Base-by-base conservation (phyloP, 2,888 invertebrate genomes). In the Melolontha melolontha region DNA sequence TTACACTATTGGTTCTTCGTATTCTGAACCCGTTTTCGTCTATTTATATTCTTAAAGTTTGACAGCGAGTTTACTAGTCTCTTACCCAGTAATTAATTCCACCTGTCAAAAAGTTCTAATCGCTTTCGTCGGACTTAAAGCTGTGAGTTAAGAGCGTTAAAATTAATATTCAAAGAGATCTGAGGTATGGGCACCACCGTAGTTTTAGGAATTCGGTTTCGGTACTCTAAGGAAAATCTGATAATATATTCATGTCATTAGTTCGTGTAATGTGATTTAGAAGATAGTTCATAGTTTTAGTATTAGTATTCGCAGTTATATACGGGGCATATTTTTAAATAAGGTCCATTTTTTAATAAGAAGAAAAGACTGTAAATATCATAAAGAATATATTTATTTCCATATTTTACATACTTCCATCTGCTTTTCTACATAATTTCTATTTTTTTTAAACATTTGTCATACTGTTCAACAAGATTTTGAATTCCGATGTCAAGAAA, bases 91-190 rank as follows among this genome's bases (percentile, higher is more conserved):
- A 73, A 75, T 74, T 75, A 75, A 75, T 75, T 75, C 72, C 71
- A 71, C 73, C 73, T 75, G 75, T 74, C 74, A 73, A 71, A 73
- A 75, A 74, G 68, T 75, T 75, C 66, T 74, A 73, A 75, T 73
- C 72, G 72, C 70, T 69, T 70, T 69, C 73, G 73, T 71, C 68
- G 66, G 70, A 70, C 70, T 71, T 71, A 68, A 8, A 16, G 71
- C 67, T 49, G 55, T 27, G 57, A 70, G 49, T 49, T 22, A 29
- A 47, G 47, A 29, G 44, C 17, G 54, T 27, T 22, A 29, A 70
- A 71, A 71, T 69, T 70, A 72, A 72, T 72, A 71, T 67, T 63
- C 63, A 67, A 50, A 50, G 47, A 39, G 29, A 11, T 34, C 34
- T 34, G 29, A 49, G 16, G 29, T 34, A 34, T 54, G 11, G 17